A percentile compares a stretch with the other conserved stretches of the same genome.
Conservation (phyloP, 2,113 vertebrate genomes). For the Glaucomys volans region DNA sequence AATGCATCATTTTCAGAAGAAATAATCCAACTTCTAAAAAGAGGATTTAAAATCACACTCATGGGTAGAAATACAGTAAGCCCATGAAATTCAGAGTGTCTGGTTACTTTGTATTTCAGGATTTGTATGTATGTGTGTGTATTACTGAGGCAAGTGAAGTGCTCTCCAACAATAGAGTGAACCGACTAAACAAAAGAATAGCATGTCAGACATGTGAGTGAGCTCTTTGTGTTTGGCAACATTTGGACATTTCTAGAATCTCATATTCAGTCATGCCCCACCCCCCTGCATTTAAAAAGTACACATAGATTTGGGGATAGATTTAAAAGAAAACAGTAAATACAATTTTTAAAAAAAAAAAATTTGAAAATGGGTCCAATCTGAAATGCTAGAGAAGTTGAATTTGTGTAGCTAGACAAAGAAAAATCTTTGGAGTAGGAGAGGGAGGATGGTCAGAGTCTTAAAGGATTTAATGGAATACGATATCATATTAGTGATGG, state of each 20-base stretch:
- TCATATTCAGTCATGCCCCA: not conserved
- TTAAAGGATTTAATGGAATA: conserved; percentile 70
- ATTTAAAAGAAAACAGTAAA: conserved; percentile 44
- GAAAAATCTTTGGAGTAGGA: conserved; percentile 28
- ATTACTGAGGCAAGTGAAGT: not conserved
- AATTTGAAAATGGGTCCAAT: conserved; percentile 48
- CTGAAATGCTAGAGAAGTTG: conserved; percentile 47
- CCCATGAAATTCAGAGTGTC: not conserved
- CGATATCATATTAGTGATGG: conserved; percentile 60
- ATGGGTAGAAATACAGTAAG: not conserved
- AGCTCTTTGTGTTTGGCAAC: not conserved
- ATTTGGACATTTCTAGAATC: not conserved
- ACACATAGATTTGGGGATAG: not conserved
- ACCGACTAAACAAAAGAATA: not conserved
- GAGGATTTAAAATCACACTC: not conserved
- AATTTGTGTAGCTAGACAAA: conserved; percentile 46
- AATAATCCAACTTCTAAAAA: conserved; percentile 9
- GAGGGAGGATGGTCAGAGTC: not conserved
- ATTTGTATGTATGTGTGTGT: not conserved
- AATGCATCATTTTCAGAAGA: not conserved
- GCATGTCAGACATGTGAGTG: not conserved
- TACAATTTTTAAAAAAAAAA: not conserved
- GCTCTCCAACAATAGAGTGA: not conserved
- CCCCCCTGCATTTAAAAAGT: not conserved
- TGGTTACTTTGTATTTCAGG: not conserved